phyloP scores from a whole-genome alignment of 1,140 invertebrate species.

The Vollenhovia emeryi region DNA sequence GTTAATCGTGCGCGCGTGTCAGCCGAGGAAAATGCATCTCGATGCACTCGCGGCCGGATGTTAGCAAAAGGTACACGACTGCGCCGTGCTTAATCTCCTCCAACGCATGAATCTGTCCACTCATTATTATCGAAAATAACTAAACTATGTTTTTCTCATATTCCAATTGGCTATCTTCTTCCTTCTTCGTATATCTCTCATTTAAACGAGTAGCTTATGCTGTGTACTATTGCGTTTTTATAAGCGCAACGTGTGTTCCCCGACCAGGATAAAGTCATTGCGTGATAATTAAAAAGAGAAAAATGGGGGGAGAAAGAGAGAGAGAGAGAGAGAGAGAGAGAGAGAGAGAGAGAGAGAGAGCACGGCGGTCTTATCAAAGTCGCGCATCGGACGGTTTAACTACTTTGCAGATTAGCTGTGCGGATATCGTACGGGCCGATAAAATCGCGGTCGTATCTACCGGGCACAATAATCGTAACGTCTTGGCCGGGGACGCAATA shows the following conservation, averaged over 20 bases:
- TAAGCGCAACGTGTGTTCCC: conserved; percentile 6
- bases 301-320: background rate
- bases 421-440: conserved; percentile 64
- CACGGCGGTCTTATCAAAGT: conserved; percentile 50
- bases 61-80: background rate
- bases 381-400: conserved; percentile 63
- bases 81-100: background rate
- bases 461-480: conserved; percentile 72
- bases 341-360: background rate
- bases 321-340: background rate
- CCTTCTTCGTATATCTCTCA: too few species aligned
- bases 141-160: background rate
- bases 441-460: conserved; percentile 66
- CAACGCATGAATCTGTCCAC: background rate
- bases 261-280: conserved; percentile 38
- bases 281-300: conserved; percentile 23
- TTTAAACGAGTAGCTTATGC: background rate
- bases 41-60: background rate
- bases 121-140: conserved; percentile 8
- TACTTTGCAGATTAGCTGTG: conserved; percentile 56
- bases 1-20: conserved; percentile 20
- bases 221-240: background rate
- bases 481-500: conserved; percentile 44
- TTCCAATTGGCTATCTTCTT: background rate
- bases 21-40: background rate